Conservation (phyloP, 2,113 vertebrate species). For the Misgurnus mizolepis region DNA sequence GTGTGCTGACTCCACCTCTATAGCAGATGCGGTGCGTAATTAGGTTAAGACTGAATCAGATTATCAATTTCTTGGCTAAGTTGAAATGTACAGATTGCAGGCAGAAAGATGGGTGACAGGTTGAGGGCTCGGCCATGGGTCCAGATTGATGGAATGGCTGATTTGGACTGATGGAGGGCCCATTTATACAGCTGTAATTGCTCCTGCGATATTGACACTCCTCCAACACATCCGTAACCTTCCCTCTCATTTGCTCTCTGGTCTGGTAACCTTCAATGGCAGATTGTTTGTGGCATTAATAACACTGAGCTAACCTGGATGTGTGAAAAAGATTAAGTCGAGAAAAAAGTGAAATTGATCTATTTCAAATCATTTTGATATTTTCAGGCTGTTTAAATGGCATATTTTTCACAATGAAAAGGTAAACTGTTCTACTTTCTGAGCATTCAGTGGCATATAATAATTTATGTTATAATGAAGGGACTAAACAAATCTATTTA, state of each 20-base stretch:
- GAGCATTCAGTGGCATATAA: no score
- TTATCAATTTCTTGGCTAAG: conserved; percentile 87
- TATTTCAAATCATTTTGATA: no score
- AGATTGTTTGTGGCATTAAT: not conserved
- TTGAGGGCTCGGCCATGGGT: conserved; percentile 76
- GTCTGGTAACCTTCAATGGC: conserved; percentile 24
- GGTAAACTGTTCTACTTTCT: no score
- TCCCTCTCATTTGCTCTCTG: conserved; percentile 49
- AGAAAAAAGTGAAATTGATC: no score
- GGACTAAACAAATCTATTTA: no score
- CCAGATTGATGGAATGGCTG: conserved; percentile 83
- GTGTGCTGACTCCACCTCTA: conserved; percentile 35
- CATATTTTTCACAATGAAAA: no score
- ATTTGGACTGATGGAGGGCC: conserved; percentile 77
- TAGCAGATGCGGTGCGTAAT: conserved; percentile 75
- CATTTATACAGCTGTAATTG: conserved; percentile 89
- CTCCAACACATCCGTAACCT: conserved; percentile 80
- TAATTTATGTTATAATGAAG: no score
- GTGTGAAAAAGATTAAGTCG: not conserved
- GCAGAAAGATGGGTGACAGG: conserved; percentile 80
- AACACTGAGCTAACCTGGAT: not conserved
- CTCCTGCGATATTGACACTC: conserved; percentile 82
- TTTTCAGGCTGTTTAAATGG: no score
- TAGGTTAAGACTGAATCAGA: conserved; percentile 82
- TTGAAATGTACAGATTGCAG: conserved; percentile 84